Evolutionary conservation across 2,888 invertebrate species (phyloP).

Genomic region (Ochlodes sylvanus): DNA sequence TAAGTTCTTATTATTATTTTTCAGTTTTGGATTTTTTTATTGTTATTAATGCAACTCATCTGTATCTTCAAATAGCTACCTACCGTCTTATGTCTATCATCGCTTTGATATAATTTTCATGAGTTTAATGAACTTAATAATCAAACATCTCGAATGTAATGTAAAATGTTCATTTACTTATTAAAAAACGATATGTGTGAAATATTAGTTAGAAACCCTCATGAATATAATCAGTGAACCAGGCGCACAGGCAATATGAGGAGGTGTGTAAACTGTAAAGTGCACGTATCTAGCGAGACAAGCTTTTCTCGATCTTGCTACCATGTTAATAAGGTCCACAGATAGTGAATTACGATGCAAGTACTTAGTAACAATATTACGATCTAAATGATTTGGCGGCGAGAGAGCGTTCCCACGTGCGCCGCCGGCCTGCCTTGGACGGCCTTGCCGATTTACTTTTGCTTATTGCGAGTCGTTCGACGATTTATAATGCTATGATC

Average conservation of each 20-base stretch:
- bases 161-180: too few relatives aligned
- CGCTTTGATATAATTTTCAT: too few relatives aligned
- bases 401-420: constrained; percentile 69
- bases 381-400: constrained; percentile 37
- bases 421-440: constrained; percentile 74
- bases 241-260: background rate
- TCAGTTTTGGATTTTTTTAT: too few relatives aligned
- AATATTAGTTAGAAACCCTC: background rate
- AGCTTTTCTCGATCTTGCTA: background rate
- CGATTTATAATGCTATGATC: constrained; percentile 25
- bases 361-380: constrained; percentile 22
- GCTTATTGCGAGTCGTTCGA: constrained; percentile 47
- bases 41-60: too few relatives aligned
- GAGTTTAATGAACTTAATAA: too few relatives aligned
- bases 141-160: too few relatives aligned
- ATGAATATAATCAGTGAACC: background rate
- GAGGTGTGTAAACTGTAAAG: background rate
- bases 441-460: constrained; percentile 72
- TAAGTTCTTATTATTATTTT: too few relatives aligned
- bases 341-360: background rate
- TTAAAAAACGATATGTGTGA: background rate
- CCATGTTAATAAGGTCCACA: background rate
- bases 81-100: too few relatives aligned
- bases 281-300: background rate
- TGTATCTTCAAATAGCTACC: too few relatives aligned